Conservation (phyloP, 2,888 invertebrate genomes). For the Drosophila recens region DNA sequence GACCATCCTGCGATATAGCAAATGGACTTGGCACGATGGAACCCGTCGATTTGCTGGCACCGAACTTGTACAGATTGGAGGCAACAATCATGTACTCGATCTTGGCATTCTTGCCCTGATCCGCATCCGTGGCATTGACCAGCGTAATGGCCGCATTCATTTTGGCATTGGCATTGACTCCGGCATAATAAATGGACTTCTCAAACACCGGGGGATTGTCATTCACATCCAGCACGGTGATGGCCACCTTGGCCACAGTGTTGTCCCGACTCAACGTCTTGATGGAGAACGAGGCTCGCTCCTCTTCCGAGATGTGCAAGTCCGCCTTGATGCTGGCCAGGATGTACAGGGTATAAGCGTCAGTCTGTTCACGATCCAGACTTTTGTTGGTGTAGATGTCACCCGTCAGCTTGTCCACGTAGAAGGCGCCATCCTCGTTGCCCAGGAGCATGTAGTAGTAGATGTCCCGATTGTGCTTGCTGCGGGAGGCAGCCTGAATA, state of each 20-base stretch:
- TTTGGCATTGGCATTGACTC: conserved; percentile 91
- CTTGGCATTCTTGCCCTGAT: conserved; percentile 93
- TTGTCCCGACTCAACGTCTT: conserved; percentile 87
- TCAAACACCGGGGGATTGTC: conserved; percentile 93
- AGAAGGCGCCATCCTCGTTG: conserved; percentile 91
- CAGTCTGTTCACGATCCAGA: conserved; percentile 92
- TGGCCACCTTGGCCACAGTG: conserved; percentile 90
- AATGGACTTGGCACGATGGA: conserved; percentile 96
- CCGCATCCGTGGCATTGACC: conserved; percentile 93
- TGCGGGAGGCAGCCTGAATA: conserved; percentile 87
- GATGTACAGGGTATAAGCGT: conserved; percentile 91
- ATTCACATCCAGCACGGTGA: conserved; percentile 92
- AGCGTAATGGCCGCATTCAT: conserved; percentile 91
- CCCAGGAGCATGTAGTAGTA: conserved; percentile 93
- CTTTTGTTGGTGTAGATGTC: conserved; percentile 91
- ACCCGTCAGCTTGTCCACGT: conserved; percentile 92
- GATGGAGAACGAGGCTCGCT: conserved; percentile 85
- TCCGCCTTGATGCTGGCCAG: conserved; percentile 94
- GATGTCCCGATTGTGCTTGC: conserved; percentile 92
- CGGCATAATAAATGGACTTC: conserved; percentile 86
- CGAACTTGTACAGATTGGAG: conserved; percentile 92
- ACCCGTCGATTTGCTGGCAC: conserved; percentile 90
- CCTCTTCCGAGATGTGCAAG: conserved; percentile 87
- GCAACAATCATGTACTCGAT: conserved; percentile 93
- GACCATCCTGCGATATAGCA: conserved; percentile 84